Percentiles rank a stretch among this genome's conserved stretches.
Evolutionary conservation across 2,113 vertebrate species (phyloP).

Genomic region (Azemiops feae): DNA sequence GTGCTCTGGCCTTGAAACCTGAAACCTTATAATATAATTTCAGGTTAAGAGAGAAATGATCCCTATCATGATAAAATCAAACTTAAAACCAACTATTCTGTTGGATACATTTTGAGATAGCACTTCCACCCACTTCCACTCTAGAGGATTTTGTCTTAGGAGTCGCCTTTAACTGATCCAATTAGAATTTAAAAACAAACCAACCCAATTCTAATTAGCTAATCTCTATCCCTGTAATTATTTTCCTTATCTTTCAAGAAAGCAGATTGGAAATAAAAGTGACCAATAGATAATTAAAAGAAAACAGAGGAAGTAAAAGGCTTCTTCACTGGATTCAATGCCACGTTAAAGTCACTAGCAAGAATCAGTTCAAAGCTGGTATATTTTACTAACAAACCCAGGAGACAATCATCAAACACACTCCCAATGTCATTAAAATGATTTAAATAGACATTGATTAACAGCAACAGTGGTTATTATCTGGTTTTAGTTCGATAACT

Average conservation of each 20-base stretch:
- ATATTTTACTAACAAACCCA: not conserved
- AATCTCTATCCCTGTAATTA: not conserved
- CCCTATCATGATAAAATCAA: not conserved
- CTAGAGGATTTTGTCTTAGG: not conserved
- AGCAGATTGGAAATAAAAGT: not conserved
- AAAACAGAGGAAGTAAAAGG: not conserved
- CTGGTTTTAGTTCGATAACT: not conserved
- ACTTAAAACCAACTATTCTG: not conserved
- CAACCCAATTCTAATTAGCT: not conserved
- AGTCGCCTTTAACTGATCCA: not conserved
- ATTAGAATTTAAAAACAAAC: not conserved
- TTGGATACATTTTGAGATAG: not conserved
- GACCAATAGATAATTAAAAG: not conserved
- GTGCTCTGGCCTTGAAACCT: not conserved
- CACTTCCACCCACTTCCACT: not conserved
- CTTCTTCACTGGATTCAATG: not conserved
- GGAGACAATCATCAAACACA: not conserved
- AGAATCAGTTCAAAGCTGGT: not conserved
- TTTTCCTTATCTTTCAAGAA: not conserved
- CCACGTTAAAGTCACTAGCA: not conserved
- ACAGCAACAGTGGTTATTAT: not conserved
- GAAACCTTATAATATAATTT: not conserved
- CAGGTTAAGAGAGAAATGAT: not conserved
- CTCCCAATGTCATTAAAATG: not conserved
- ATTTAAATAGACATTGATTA: not conserved